Base-by-base conservation (phyloP, 2,113 vertebrate species). In the Dicerorhinus sumatrensis region DNA sequence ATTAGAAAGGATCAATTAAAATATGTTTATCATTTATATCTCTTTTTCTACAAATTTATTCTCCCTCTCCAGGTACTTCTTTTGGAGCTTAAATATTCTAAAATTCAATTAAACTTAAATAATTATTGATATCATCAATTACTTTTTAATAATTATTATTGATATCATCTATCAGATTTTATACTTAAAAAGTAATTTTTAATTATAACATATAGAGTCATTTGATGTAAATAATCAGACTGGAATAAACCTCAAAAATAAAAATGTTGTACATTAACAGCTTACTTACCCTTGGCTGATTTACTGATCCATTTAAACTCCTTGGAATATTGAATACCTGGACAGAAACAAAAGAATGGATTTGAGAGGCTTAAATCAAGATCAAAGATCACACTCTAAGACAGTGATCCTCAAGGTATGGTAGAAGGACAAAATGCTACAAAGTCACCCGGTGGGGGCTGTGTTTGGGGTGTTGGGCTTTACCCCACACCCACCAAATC, bases 1-100 rank as follows among this genome's bases (percentile, higher is more conserved):
- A 93, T 60, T 79, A 85, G 80, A 95, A 92, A 95, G 18, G 4
- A 42, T 42, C 27, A 84, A 20, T 89, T 54, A 96, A 79, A 83
- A 85, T 33, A 79, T n/a, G 3, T 76, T 89, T 51, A 48, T 80
- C 11, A 65, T 39, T 83, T 72, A 18, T 62, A 76, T 51, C 46
- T 87, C 54, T 90, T 77, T 90, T 93, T 80, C 48, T 60, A 60
- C 42, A 72, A 67, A 58, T 77, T 33, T 60, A 70, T 36, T 93
- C 95, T 81, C 13, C n/a, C 12, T 72, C 82, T 39, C 27, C 6
- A 42, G 65, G 0, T 58, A 72, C 6, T 63, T 73, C 56, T 77
- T 90, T 25, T 70, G 75, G 12, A 86, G n/a, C 17, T 80, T 69
- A 72, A 90, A 46, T 80, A 95, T 75, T 83, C 92, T 42, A 63